Percentiles rank a stretch among this genome's conserved stretches.
These are phyloP conservation scores for Seriola rivoliana DNA, from an alignment of 2,113 vertebrate species.

Conservation along the genomic window DNA sequence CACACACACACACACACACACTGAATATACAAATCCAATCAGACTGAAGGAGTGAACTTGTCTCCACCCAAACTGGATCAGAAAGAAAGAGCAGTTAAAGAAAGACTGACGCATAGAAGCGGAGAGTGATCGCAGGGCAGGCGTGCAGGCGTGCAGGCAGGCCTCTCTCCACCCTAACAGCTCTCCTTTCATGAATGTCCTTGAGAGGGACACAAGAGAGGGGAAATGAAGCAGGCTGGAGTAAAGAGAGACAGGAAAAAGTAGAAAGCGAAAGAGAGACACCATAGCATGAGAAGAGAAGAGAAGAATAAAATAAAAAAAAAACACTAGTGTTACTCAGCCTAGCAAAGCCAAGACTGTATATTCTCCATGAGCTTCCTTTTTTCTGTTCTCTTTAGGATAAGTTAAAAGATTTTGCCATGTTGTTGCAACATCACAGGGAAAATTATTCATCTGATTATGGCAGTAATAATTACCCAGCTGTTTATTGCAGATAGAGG, in stretches of 20 bases:
- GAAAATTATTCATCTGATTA: slow-evolving; percentile 99
- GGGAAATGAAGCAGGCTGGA: slow-evolving; percentile 59
- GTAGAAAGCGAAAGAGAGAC: slow-evolving; percentile 63
- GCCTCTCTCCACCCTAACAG: slow-evolving; percentile 60
- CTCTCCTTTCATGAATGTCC: slow-evolving; percentile 87
- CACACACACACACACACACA: slow-evolving; percentile 45
- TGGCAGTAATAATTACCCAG: slow-evolving; percentile 98
- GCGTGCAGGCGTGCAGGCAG: slow-evolving; percentile 49
- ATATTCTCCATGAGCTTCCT: slow-evolving; percentile 87
- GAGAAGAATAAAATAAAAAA: slow-evolving; percentile 18
- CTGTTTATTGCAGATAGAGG: slow-evolving; percentile 99
- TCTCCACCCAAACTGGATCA: slow-evolving; percentile 74
- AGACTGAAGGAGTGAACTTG: slow-evolving; percentile 72
- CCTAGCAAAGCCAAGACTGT: slow-evolving; percentile 87
- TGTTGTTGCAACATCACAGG: slow-evolving; percentile 90
- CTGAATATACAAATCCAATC: slow-evolving; percentile 73
- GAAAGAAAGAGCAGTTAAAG: slow-evolving; percentile 69
- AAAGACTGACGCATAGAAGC: slow-evolving; percentile 66
- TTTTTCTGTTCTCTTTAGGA: slow-evolving; percentile 70
- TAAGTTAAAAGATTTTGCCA: slow-evolving; percentile 92
- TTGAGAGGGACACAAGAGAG: slow-evolving; percentile 89
- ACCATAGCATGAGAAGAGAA: slow-evolving; percentile 28
- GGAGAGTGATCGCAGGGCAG: slow-evolving; percentile 63
- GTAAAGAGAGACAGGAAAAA: slow-evolving; percentile 58
- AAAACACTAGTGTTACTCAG: slow-evolving; percentile 67